Conservation (phyloP, 37 sponge, comb jelly and placozoan species). For the Lycopodina hypogea region DNA sequence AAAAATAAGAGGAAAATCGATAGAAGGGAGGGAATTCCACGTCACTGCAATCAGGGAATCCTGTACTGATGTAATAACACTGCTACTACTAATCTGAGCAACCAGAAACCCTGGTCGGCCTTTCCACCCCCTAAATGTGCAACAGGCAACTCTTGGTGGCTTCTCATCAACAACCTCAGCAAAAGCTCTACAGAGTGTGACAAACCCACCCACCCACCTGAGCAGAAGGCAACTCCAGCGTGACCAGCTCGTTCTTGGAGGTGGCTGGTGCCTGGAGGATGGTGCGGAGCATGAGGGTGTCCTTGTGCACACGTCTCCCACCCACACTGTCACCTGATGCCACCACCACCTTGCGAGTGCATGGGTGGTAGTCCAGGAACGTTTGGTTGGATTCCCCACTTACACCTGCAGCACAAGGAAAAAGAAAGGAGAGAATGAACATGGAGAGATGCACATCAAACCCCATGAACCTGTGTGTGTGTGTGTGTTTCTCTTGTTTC, state of each 20-base stretch:
- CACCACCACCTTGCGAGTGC: constrained; percentile 43
- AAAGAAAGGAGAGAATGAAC: background rate
- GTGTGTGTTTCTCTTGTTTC: too few relatives aligned
- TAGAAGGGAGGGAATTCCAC: too few relatives aligned
- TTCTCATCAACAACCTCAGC: too few relatives aligned
- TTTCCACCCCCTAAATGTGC: too few relatives aligned
- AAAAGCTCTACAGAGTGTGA: background rate
- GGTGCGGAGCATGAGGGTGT: constrained; percentile 20
- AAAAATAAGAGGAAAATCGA: too few relatives aligned
- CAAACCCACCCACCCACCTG: constrained; percentile 16
- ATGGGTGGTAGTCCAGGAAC: constrained; percentile 5
- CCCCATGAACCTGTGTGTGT: too few relatives aligned
- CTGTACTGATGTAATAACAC: too few relatives aligned
- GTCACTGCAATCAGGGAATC: too few relatives aligned
- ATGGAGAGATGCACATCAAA: background rate
- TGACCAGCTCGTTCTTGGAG: constrained; percentile 12
- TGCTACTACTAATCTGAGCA: too few relatives aligned
- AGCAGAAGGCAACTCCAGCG: constrained; percentile 26
- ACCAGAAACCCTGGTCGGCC: too few relatives aligned
- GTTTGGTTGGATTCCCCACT: background rate
- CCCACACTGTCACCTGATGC: constrained; percentile 24
- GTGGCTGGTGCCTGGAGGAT: constrained; percentile 39
- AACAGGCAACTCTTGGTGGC: too few relatives aligned
- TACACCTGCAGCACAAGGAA: background rate
- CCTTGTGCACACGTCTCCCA: constrained; percentile 30